Percentiles rank a stretch among this genome's conserved stretches.
Evolutionary conservation across 30 jellyfish, hydroid and myxozoan genomes (phyloP).

Genomic region (Morbakka virulenta): DNA sequence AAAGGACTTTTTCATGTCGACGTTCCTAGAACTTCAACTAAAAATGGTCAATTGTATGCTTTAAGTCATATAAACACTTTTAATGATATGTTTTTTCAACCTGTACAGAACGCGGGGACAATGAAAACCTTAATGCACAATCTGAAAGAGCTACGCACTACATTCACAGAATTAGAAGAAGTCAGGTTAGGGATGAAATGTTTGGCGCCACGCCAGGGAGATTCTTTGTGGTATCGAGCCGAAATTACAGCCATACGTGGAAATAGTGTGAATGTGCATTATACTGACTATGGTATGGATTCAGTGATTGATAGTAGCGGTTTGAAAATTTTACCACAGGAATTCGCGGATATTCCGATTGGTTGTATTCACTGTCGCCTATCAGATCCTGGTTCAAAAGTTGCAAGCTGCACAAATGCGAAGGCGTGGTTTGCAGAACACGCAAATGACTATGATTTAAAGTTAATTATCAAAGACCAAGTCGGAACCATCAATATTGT

Average conservation of each 20-base stretch:
- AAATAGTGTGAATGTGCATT: constrained; percentile 35
- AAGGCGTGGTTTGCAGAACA: too few species aligned
- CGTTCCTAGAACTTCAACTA: too few species aligned
- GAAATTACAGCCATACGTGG: constrained; percentile 2
- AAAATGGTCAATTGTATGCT: too few species aligned
- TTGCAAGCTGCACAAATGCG: too few species aligned
- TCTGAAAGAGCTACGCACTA: not conserved
- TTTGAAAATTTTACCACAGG: constrained; percentile 15
- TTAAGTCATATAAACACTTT: not conserved
- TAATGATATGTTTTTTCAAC: not conserved
- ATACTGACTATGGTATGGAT: constrained; percentile 64
- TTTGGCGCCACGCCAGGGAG: constrained; percentile 43
- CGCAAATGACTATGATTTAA: too few species aligned
- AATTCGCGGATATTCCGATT: constrained; percentile 41
- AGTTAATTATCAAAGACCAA: too few species aligned
- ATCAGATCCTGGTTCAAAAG: too few species aligned
- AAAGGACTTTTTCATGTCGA: too few species aligned
- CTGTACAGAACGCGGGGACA: not conserved
- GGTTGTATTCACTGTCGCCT: constrained; percentile 31
- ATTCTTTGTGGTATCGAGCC: constrained; percentile 69
- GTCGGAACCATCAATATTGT: too few species aligned
- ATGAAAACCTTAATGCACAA: not conserved
- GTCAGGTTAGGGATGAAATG: constrained; percentile 13
- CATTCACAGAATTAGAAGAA: not conserved
- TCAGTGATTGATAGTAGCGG: constrained; percentile 12